Evolutionary conservation across 2,888 invertebrate species (phyloP).

Genomic region (Cabera pusaria): DNA sequence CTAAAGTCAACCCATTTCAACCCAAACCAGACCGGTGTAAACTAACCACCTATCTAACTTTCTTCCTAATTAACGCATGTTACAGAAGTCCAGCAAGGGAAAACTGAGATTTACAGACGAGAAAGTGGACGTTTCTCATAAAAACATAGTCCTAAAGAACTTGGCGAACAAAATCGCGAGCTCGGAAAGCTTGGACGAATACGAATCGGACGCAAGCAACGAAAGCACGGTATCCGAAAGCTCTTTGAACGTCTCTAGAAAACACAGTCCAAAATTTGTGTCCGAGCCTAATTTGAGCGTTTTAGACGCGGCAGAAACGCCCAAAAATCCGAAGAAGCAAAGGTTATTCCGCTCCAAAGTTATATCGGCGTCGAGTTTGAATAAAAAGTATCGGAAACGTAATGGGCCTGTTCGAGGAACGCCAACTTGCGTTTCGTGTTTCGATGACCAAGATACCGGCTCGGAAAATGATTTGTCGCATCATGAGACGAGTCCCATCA

Average conservation of each 20-base stretch:
- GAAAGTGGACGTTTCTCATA: slow-evolving; percentile 65
- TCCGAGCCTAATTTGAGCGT: slow-evolving; percentile 76
- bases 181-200: slow-evolving; percentile 65
- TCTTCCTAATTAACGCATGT: slow-evolving; percentile 48
- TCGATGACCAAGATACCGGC: slow-evolving; percentile 68
- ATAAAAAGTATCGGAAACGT: slow-evolving; percentile 72
- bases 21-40: slow-evolving; percentile 3
- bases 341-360: slow-evolving; percentile 72
- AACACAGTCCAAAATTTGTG: slow-evolving; percentile 73
- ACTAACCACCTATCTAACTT: slow-evolving; percentile 46
- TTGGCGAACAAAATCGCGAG: slow-evolving; percentile 72
- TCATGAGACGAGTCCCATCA: slow-evolving; percentile 29
- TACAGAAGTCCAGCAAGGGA: slow-evolving; percentile 68
- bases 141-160: slow-evolving; percentile 73
- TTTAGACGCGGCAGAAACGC: slow-evolving; percentile 66
- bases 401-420: slow-evolving; percentile 52
- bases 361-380: slow-evolving; percentile 53
- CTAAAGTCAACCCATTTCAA: background rate
- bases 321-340: slow-evolving; percentile 65
- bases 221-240: slow-evolving; percentile 76
- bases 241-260: slow-evolving; percentile 58
- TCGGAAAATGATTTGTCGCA: slow-evolving; percentile 42
- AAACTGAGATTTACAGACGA: slow-evolving; percentile 65
- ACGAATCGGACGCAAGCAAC: slow-evolving; percentile 70
- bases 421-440: slow-evolving; percentile 73